phyloP scores from a whole-genome alignment of 2,113 vertebrate genomes.

The Gavialis gangeticus region DNA sequence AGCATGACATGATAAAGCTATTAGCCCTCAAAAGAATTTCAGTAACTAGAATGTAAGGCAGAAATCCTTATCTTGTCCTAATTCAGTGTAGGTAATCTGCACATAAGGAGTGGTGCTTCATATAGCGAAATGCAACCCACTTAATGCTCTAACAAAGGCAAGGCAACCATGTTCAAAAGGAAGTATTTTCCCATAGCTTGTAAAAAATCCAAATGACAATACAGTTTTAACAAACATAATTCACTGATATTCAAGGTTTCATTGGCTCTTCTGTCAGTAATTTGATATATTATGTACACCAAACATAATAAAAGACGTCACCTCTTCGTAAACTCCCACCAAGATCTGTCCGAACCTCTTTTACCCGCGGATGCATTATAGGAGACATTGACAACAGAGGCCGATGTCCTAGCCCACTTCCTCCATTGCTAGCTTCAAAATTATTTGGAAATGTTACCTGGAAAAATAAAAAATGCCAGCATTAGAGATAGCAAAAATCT shows the following conservation, averaged over 20 bases:
- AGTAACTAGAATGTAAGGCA: not conserved
- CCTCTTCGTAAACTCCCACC: constrained; percentile 88
- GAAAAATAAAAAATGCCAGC: constrained; percentile 43
- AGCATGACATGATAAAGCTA: not conserved
- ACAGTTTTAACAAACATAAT: not conserved
- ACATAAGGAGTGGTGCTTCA: not conserved
- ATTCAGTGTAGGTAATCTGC: not conserved
- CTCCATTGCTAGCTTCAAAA: constrained; percentile 88
- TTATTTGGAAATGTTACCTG: constrained; percentile 95
- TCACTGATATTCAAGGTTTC: not conserved
- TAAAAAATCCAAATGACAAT: not conserved
- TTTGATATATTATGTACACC: not conserved
- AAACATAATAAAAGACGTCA: constrained; percentile 39
- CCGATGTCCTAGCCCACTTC: constrained; percentile 83
- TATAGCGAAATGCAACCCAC: not conserved
- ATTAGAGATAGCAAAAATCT: not conserved
- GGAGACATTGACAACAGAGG: constrained; percentile 93
- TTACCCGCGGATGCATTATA: constrained; percentile 95
- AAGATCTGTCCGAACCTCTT: constrained; percentile 91
- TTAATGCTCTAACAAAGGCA: not conserved
- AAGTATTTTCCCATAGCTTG: too few relatives aligned
- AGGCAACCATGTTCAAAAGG: not conserved
- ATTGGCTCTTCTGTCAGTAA: not conserved
- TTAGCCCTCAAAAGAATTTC: not conserved
- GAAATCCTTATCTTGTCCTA: not conserved